Evolutionary conservation across 2,113 vertebrate species (phyloP).

Genomic region (Scytalopus superciliaris): DNA sequence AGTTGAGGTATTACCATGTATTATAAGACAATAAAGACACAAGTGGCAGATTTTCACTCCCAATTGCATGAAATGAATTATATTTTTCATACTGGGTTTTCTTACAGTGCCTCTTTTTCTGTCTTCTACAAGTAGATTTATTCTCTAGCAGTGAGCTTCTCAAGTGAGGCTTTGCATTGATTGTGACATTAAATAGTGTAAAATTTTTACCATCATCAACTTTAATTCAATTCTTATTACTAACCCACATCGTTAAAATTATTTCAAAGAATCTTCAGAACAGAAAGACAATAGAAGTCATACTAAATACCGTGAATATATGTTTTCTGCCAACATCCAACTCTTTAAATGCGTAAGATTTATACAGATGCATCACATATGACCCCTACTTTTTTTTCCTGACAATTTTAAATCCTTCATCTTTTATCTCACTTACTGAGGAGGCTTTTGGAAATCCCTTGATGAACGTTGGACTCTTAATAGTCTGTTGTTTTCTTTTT

Average conservation of each 20-base stretch:
- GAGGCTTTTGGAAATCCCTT: neutral
- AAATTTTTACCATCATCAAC: neutral
- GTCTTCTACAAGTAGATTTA: neutral
- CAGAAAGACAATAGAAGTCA: neutral
- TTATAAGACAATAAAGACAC: neutral
- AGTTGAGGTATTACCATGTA: neutral
- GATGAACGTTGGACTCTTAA: neutral
- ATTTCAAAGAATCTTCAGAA: neutral
- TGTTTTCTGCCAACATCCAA: neutral
- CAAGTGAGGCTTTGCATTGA: neutral
- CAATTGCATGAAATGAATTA: neutral
- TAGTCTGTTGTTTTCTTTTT: neutral
- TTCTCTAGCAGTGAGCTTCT: neutral
- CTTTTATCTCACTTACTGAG: neutral
- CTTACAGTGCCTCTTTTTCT: neutral
- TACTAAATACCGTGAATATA: neutral
- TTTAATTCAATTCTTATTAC: neutral
- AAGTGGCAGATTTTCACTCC: neutral
- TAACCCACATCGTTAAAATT: neutral
- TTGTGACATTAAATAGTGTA: neutral
- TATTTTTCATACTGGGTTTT: neutral
- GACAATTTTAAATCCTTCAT: neutral
- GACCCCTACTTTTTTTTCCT: neutral
- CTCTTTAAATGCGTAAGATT: neutral
- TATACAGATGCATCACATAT: neutral